A percentile compares a stretch with the other conserved stretches of the same genome.
Evolutionary conservation across 2,888 invertebrate genomes (phyloP).

Genomic region (Hypsopygia costalis): DNA sequence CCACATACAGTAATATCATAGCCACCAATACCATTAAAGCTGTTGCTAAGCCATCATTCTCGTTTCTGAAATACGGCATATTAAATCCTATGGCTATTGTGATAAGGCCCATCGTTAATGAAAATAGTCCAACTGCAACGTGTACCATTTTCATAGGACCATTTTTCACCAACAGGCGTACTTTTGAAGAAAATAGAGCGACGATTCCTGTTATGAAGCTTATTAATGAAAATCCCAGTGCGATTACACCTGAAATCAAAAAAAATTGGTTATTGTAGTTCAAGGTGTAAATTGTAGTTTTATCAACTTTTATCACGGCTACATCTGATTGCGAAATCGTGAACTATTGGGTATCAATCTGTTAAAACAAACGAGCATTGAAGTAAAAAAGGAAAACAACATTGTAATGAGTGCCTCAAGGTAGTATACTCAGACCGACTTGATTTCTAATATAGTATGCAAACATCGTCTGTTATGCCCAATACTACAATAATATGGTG

Average conservation of each 20-base stretch:
- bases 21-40: constrained; percentile 57
- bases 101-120: constrained; percentile 74
- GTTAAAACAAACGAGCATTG: too few species aligned
- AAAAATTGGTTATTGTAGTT: too few species aligned
- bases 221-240: constrained; percentile 63
- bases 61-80: constrained; percentile 50
- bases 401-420: too few species aligned
- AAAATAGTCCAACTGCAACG: constrained; percentile 71
- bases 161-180: constrained; percentile 66
- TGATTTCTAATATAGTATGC: too few species aligned
- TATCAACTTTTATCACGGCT: too few species aligned
- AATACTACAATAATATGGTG: too few species aligned
- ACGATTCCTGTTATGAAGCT: constrained; percentile 70
- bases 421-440: too few species aligned
- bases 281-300: too few species aligned
- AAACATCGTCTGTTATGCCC: too few species aligned
- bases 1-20: constrained; percentile 46
- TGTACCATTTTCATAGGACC: constrained; percentile 74
- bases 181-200: constrained; percentile 72
- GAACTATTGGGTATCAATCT: too few species aligned
- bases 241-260: constrained; percentile 67
- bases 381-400: too few species aligned
- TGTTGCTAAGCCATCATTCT: constrained; percentile 46
- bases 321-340: too few species aligned
- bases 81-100: constrained; percentile 65